Evolutionary conservation across 2,113 vertebrate genomes (phyloP).

Genomic region (Megaleporinus macrocephalus): DNA sequence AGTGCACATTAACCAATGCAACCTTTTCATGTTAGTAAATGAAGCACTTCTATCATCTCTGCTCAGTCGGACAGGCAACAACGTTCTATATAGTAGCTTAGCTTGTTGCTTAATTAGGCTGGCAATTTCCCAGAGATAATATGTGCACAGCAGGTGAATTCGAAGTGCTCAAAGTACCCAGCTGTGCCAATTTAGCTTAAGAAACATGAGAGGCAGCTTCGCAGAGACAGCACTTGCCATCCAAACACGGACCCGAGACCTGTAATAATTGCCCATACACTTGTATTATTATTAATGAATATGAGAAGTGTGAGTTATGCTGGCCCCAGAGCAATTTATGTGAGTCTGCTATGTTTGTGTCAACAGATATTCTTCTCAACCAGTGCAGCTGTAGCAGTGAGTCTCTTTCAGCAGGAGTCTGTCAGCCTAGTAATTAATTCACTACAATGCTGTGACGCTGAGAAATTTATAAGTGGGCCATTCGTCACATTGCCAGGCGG

Average conservation of each 20-base stretch:
- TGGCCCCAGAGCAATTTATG: not conserved
- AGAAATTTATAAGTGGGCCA: not conserved
- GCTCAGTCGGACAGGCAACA: not conserved
- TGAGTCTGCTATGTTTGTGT: too few species aligned
- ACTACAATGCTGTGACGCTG: not conserved
- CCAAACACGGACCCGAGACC: not conserved
- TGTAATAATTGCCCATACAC: not conserved
- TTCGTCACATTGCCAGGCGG: not conserved
- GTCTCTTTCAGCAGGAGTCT: too few species aligned
- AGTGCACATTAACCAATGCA: not conserved
- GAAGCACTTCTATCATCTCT: not conserved
- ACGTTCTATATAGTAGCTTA: not conserved
- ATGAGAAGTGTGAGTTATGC: not conserved
- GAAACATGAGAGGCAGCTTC: not conserved
- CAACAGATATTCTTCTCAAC: too few species aligned
- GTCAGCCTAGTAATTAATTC: not conserved
- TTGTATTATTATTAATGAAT: not conserved
- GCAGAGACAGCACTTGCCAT: not conserved
- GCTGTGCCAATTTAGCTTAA: slow-evolving; percentile 15
- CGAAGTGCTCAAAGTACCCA: slow-evolving; percentile 1
- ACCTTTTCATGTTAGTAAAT: not conserved
- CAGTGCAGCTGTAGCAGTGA: not conserved
- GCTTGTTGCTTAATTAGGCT: slow-evolving; percentile 9
- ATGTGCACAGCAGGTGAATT: slow-evolving; percentile 17
- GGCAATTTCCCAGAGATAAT: slow-evolving; percentile 1